Evolutionary conservation across 1,140 invertebrate species (phyloP).

Genomic region (Ceratoteleas bidentatus): DNA sequence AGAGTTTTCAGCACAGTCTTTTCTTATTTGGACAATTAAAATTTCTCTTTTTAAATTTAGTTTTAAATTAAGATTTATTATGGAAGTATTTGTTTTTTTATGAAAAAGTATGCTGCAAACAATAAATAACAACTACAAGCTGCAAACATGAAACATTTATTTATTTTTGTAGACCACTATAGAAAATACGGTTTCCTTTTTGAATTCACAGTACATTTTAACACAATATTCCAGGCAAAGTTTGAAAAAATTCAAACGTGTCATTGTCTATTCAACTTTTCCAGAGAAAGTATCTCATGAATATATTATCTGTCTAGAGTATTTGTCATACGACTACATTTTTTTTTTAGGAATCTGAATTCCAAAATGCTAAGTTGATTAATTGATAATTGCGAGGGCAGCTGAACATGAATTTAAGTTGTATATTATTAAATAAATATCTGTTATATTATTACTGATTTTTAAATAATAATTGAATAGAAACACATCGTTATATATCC

Average conservation of each 20-base stretch:
- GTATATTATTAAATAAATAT: too few species aligned
- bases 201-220: background rate
- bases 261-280: conserved; percentile 40
- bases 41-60: conserved; percentile 10
- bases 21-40: background rate
- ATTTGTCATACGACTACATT: conserved; percentile 32
- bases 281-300: conserved; percentile 58
- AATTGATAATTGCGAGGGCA: background rate
- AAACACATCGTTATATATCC: too few species aligned
- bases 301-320: conserved; percentile 41
- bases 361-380: conserved; percentile 23
- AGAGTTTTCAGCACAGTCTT: background rate
- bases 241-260: conserved; percentile 27
- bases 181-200: background rate
- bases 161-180: background rate
- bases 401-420: too few species aligned
- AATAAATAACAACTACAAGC: background rate
- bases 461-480: too few species aligned
- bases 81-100: background rate
- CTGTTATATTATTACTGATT: too few species aligned
- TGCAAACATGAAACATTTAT: background rate
- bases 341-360: conserved; percentile 36
- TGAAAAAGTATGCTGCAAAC: background rate
- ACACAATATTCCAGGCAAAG: conserved; percentile 19
- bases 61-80: background rate